Base-by-base conservation (phyloP, 2,888 invertebrate species). In the Neuroscelio doddi region DNA sequence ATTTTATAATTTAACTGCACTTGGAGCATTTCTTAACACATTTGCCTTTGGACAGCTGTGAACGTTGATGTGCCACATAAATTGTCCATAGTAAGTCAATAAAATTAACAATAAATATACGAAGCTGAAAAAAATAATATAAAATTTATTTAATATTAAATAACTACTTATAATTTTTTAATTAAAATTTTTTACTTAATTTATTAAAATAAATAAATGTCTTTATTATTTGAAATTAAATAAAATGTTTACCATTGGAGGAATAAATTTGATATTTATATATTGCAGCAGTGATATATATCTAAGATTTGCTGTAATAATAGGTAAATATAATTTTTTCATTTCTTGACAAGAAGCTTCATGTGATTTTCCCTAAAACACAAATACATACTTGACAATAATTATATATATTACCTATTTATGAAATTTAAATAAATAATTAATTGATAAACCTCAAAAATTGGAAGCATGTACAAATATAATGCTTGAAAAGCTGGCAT, bases 81-180 rank as follows among this genome's bases (percentile, higher is more conserved):
- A 93, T 89, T 1, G 90, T 89, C 93, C 93, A 94, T 71, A 92
- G 88, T 77, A 93, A 92, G 39, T 92, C 92, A 57, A 94, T 89
- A n/a, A 93, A 74, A 79, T 92, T 93, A 80, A 89, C 88, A 58
- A 90, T 88, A 8, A 93, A 85, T n/a, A 93, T 92, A 71, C 93
- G 86, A 50, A 94, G 84, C 93, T 93, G 86, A 69, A 90, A 89
- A 70, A 58, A 76, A 72, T 61, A 68, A 26, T 34, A 16, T 14
- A 30, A 42, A 30, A 27, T 39, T 24, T 16, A 27, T 57, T 27
- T 17, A 46, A 45, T 38, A 29, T 36, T 32, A 34, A 36, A 41
- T n/a, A n/a, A n/a, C n/a, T n/a, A n/a, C n/a, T n/a, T n/a, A n/a
- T n/a, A n/a, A n/a, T n/a, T n/a, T n/a, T n/a, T n/a, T n/a, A n/a